Base-by-base conservation (phyloP, 2,797 vertebrate genomes). In the Cottoperca gobio region DNA sequence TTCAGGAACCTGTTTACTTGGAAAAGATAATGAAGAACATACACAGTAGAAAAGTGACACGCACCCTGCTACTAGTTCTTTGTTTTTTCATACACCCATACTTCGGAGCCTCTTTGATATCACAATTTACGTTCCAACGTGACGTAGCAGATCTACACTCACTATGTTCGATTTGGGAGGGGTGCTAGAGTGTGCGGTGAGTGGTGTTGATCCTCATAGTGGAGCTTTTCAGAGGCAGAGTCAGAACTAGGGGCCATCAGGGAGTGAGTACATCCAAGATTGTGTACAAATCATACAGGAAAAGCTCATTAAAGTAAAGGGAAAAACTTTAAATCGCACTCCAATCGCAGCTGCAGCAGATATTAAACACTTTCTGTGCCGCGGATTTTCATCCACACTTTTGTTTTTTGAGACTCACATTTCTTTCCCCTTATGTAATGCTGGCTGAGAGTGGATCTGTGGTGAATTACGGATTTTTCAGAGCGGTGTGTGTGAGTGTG, bases 361-460 rank as follows among this genome's bases (percentile, higher is more conserved):
- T 78, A 86, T 78, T 65, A 86, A 86, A 83, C 90, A 79, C 55
- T 26, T 74, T 82, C 54, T 64, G 62, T n/a, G 17, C 71, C 14
- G n/a, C 63, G 67, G 67, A 81, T 88, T 76, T 76, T 81, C 59
- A 58, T 66, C 68, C 64, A 67, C 57, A 28, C 70, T 82, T 89
- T 88, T 81, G 67, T 88, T 92, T 33, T 89, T 89, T 60, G 66
- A 82, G 74, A 77, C 85, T 85, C 64, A 62, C 89, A 92, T 93
- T 93, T 93, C 86, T 88, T 86, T 82, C 81, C 76, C 61, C 83
- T 88, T 86, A 88, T 69, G 89, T 91, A 93, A 93, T 83, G 78
- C 75, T 83, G 85, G 86, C 85, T 61, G 58, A 71, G 59, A 85
- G 73, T 67, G 66, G 78, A 83, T 84, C 85, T 91, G 88, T 77